Conservation (phyloP, 2,113 vertebrate genomes). For the Dinomys branickii region DNA sequence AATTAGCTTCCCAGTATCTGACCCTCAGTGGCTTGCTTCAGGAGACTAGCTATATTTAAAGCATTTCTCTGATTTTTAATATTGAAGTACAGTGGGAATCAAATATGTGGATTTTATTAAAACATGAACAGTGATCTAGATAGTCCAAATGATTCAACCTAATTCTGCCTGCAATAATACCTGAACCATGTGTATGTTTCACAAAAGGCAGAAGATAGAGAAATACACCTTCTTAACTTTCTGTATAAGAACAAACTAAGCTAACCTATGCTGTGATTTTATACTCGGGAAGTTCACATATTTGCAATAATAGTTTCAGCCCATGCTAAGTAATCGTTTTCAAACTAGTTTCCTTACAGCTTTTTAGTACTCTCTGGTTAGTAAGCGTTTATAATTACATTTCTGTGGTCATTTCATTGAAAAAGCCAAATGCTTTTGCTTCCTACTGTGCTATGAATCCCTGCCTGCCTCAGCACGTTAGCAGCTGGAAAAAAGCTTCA, state of each 20-base stretch:
- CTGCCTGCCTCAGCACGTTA: rapidly evolving
- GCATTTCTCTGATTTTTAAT: background rate
- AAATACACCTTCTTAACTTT: background rate
- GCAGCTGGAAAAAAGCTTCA: background rate
- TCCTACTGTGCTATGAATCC: background rate
- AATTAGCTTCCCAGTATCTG: background rate
- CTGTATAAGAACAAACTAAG: background rate
- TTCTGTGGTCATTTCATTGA: background rate
- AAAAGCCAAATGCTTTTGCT: background rate
- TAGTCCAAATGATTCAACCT: background rate
- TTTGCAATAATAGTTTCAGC: background rate
- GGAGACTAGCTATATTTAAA: background rate
- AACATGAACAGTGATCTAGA: background rate
- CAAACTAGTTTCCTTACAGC: background rate
- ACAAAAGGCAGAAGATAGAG: background rate
- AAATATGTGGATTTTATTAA: background rate
- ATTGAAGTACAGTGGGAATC: background rate
- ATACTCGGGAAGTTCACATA: rapidly evolving
- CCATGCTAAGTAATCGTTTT: background rate
- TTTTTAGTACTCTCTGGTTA: background rate
- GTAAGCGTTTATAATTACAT: background rate
- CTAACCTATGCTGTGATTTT: background rate
- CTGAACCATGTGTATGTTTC: background rate
- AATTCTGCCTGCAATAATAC: background rate
- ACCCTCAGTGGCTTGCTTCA: background rate